These are phyloP conservation scores for Sinopyrophorus schimmeli DNA, from an alignment of 2,888 invertebrate genomes.

Conservation along the genomic window DNA sequence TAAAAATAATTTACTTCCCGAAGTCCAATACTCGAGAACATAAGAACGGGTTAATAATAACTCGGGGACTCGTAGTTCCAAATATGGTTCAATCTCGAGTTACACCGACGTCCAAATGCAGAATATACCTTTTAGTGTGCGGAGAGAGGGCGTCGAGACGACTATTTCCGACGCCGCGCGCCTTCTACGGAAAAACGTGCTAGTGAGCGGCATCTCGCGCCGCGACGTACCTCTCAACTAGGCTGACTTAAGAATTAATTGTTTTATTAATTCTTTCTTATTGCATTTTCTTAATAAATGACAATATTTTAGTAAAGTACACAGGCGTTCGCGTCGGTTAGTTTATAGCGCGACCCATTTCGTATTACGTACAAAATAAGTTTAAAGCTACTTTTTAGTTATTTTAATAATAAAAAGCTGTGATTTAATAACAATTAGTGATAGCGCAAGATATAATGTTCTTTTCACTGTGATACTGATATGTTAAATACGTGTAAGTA, in stretches of 20 bases:
- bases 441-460: no score
- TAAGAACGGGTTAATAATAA: constrained; percentile 56
- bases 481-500: no score
- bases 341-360: no score
- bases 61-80: constrained; percentile 58
- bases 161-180: constrained; percentile 50
- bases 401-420: constrained; percentile 8
- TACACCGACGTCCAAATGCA: constrained; percentile 68
- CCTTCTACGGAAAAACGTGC: constrained; percentile 49
- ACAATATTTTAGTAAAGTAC: no score
- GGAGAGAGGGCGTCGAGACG: constrained; percentile 53
- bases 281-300: constrained; percentile 1
- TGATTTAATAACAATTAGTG: constrained; percentile 10
- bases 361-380: no score
- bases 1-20: constrained; percentile 34
- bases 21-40: constrained; percentile 42
- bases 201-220: constrained; percentile 29
- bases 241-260: constrained; percentile 16
- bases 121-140: constrained; percentile 56
- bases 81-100: constrained; percentile 72
- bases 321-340: no score
- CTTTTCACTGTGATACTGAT: no score
- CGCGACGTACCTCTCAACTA: constrained; percentile 24
- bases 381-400: background rate
- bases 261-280: constrained; percentile 1